Evolutionary conservation across 2,888 invertebrate genomes (phyloP), one percentile per base, ranked within the genome.

Genomic region (Caenorhabditis virilis): DNA sequence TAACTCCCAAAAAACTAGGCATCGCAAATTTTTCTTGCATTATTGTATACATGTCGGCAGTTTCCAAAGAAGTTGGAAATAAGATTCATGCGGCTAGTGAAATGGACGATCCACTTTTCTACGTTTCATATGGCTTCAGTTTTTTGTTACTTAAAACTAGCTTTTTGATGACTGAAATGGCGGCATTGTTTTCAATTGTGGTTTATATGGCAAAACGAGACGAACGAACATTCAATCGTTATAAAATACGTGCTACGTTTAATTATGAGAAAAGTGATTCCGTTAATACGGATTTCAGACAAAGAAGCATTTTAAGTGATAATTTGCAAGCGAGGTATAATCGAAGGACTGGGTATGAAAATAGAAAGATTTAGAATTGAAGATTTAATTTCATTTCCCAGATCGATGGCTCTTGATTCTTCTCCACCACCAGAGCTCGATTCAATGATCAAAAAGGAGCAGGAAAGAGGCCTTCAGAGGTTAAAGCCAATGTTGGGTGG

Each of bases 171-270:
- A 82, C 80, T 18, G 82, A 82, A 70, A 42, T 66, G 13, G 78
- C 80, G 2, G 82, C 82, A 2, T 55, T 83, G 5, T 75, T 82
- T 36, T 65, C 73, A 1, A 77, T 81, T 4, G 69, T 80, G n/a
- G 82, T 82, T n/a, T 82, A 78, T 64, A 76, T 82, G 82, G 82
- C 83, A 7, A 83, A 83, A 54, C 55, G 82, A 26, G 83, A 83
- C 53, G 83, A 83, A 41, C 35, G 78, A 43, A 79, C 82, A 1
- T 83, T 76, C 60, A 80, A 82, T 60, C 73, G 79, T 0, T 81
- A 80, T 56, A 72, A 76, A 36, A 78, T 83, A n/a, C 49, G 72
- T 39, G 67, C 72, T 0, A 46, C 71, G 43, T 55, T 73, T 39
- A 64, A 67, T 51, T 27, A 45, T 35, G 42, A 62, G 18, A 63